phyloP scores from a whole-genome alignment of 1,140 invertebrate species.

The Drosophila baimaii region DNA sequence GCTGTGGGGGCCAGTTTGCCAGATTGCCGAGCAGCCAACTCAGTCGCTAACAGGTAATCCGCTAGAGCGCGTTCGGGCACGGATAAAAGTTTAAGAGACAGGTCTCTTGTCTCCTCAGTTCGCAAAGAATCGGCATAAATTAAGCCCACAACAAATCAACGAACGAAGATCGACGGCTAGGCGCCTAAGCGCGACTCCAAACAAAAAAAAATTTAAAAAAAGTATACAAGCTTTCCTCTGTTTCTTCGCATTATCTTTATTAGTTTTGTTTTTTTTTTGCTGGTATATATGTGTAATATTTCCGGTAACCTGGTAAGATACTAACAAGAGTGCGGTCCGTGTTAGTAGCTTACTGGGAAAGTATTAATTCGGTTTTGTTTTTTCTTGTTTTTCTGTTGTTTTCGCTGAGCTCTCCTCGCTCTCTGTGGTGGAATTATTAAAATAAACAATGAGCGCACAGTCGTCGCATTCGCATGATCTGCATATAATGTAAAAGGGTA shows the following conservation, averaged over 20 bases:
- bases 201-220: slow-evolving; percentile 11
- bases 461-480: slow-evolving; percentile 15
- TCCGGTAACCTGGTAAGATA: slow-evolving; percentile 20
- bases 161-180: slow-evolving; percentile 12
- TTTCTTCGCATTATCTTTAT: neutral
- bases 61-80: slow-evolving; percentile 70
- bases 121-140: slow-evolving; percentile 35
- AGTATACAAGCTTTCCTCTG: slow-evolving; percentile 26
- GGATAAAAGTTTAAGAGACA: slow-evolving; percentile 53
- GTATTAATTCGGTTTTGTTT: slow-evolving; percentile 13
- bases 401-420: neutral
- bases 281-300: slow-evolving; percentile 11
- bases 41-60: slow-evolving; percentile 73
- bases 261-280: neutral
- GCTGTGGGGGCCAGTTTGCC: slow-evolving; percentile 17
- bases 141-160: slow-evolving; percentile 19
- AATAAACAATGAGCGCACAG: slow-evolving; percentile 33
- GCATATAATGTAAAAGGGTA: slow-evolving; percentile 15
- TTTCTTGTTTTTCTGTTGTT: slow-evolving; percentile 9
- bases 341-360: slow-evolving; percentile 33
- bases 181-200: slow-evolving; percentile 38
- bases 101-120: slow-evolving; percentile 26
- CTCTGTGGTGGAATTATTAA: slow-evolving; percentile 28
- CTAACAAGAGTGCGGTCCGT: slow-evolving; percentile 33
- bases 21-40: slow-evolving; percentile 18